Evolutionary conservation across 2,113 vertebrate genomes (phyloP), one percentile per base, ranked within the genome.

Genomic region (Crypturellus undulatus): DNA sequence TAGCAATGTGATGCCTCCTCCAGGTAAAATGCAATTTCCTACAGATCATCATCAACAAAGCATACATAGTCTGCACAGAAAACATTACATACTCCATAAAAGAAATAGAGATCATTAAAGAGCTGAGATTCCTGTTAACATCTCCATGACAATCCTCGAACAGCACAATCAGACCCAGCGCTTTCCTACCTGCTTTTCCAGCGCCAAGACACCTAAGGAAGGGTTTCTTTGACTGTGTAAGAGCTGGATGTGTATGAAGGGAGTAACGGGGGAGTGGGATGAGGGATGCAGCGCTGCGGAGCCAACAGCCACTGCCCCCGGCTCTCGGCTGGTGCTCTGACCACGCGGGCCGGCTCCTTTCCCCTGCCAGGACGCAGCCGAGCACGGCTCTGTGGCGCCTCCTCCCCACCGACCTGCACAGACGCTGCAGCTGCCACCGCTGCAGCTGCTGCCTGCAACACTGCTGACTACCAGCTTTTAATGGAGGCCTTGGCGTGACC

Each of bases 381-480:
- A 60, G n/a, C 10, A 51, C n/a, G 43, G 68, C 14, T 36, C 43
- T 34, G 60, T 58, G 6, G 26, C 13, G 32, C 21, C 65, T 63
- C 92, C 84, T 43, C 47, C 63, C 52, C 78, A 30, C 24, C 40
- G 9, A n/a, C 36, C 40, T 28, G 32, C 67, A 52, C 26, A 79
- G 65, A 49, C 64, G n/a, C 42, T 77, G 7, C 67, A 32, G 92
- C 70, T 11, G 47, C 68, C 69, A 36, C 76, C 72, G 43, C 3
- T 70, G 70, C 89, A 92, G 86, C 7, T 62, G 89, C 40, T 43
- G n/a, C 43, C 64, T 34, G 45, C 84, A 79, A 75, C 79, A 59
- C 12, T 19, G 73, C 80, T 70, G 80, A 79, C 19, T 81, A 87
- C 62, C 36, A 77, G 54, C 32, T 72, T 88, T 90, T 89, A 82